Evolutionary conservation across 2,113 vertebrate species (phyloP).

Genomic region (Burhinus oedicnemus): DNA sequence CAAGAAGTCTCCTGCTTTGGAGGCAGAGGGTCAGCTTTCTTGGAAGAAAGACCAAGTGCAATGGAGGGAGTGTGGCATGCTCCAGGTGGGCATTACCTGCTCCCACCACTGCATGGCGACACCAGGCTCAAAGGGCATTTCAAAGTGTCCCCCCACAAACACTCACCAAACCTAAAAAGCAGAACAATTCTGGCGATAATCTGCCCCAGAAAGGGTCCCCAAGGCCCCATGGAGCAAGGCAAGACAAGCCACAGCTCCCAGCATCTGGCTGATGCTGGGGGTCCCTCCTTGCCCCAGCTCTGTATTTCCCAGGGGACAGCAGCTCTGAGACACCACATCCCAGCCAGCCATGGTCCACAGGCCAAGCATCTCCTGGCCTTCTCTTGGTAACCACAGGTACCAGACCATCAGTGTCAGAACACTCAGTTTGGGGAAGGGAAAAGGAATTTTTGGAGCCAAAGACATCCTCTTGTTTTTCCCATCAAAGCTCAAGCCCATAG

Average conservation of each 20-base stretch:
- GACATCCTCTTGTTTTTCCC: background rate
- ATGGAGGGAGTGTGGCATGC: fast-evolving
- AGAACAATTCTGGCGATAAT: background rate
- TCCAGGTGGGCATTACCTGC: fast-evolving
- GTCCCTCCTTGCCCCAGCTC: background rate
- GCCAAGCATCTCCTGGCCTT: background rate
- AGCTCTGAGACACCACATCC: background rate
- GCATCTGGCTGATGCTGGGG: background rate
- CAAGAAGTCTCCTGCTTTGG: background rate
- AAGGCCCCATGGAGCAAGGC: background rate
- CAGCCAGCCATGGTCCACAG: background rate
- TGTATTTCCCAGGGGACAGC: background rate
- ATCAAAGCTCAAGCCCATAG: background rate
- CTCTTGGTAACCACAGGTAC: fast-evolving
- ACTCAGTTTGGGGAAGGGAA: background rate
- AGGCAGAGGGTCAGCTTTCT: background rate
- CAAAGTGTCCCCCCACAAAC: background rate
- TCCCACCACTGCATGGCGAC: fast-evolving
- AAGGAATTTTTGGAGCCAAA: background rate
- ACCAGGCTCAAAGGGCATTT: background rate
- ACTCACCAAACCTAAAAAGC: background rate
- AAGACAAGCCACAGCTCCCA: background rate
- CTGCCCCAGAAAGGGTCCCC: background rate
- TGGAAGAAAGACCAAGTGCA: background rate
- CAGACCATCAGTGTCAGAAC: background rate